Percentiles rank a stretch among this genome's conserved stretches.
Evolutionary conservation across 2,113 vertebrate genomes (phyloP).

Genomic region (Tupaia tana): DNA sequence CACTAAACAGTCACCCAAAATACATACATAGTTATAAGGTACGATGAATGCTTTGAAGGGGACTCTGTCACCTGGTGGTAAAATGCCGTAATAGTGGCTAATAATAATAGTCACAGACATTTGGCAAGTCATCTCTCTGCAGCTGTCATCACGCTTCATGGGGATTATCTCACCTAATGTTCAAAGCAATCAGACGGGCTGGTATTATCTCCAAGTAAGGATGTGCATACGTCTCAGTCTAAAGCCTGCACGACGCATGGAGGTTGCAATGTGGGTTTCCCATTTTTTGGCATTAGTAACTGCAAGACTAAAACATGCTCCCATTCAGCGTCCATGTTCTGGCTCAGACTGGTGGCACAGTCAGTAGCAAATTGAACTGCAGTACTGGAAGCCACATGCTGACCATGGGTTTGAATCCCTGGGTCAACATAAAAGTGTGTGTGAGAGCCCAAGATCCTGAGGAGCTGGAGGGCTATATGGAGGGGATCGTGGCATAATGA

Average conservation of each 20-base stretch:
- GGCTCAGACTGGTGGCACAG: too few species aligned
- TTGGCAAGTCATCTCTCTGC: not conserved
- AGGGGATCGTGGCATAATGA: too few species aligned
- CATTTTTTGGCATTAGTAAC: conserved; percentile 1
- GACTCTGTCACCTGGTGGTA: not conserved
- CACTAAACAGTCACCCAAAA: not conserved
- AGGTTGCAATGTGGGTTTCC: not conserved
- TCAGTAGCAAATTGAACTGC: too few species aligned
- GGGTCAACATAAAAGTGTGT: too few species aligned
- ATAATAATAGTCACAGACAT: not conserved
- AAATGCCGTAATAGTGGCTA: not conserved
- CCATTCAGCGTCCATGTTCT: too few species aligned
- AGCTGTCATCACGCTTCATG: not conserved
- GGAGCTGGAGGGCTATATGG: too few species aligned
- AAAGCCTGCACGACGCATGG: not conserved
- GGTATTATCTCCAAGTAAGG: not conserved
- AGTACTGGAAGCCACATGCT: too few species aligned
- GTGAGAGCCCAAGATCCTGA: too few species aligned
- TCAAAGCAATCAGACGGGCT: conserved; percentile 12
- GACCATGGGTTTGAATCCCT: too few species aligned
- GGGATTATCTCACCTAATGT: not conserved
- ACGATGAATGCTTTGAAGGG: not conserved
- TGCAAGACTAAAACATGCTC: too few species aligned
- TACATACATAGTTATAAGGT: not conserved
- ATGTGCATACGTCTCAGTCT: not conserved